Conservation (phyloP, 2,888 invertebrate species). For the Sisyra nigra region DNA sequence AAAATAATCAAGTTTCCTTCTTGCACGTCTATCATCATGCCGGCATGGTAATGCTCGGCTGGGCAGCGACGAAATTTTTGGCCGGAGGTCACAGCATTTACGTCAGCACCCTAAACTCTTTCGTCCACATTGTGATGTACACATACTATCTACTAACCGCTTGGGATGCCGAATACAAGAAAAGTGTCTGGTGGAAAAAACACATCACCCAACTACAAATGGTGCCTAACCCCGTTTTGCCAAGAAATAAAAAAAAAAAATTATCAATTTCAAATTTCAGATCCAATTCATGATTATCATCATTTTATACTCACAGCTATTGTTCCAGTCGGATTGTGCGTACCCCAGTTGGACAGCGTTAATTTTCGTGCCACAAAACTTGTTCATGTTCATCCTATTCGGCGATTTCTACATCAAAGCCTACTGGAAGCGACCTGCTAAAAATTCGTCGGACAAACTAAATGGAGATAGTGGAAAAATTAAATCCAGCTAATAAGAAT, state of each 20-base stretch:
- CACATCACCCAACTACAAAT: slow-evolving; percentile 74
- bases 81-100: slow-evolving; percentile 51
- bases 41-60: slow-evolving; percentile 56
- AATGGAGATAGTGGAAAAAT: not conserved
- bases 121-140: slow-evolving; percentile 73
- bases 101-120: slow-evolving; percentile 50
- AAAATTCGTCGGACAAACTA: not conserved
- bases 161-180: slow-evolving; percentile 47
- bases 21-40: slow-evolving; percentile 77
- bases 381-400: slow-evolving; percentile 48
- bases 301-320: slow-evolving; percentile 32
- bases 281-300: slow-evolving; percentile 45
- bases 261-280: slow-evolving; percentile 23
- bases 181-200: slow-evolving; percentile 70
- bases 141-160: slow-evolving; percentile 64
- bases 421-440: slow-evolving; percentile 24
- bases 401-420: slow-evolving; percentile 48
- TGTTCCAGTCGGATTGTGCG: slow-evolving; percentile 35
- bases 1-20: slow-evolving; percentile 64
- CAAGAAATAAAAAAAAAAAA: no score
- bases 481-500: not conserved
- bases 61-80: slow-evolving; percentile 41
- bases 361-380: slow-evolving; percentile 44
- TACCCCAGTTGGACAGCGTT: slow-evolving; percentile 38
- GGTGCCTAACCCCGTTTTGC: no score